A percentile compares a stretch with the other conserved stretches of the same genome.
Evolutionary conservation across 1,140 invertebrate genomes (phyloP).

Genomic region (Papilio helenus): DNA sequence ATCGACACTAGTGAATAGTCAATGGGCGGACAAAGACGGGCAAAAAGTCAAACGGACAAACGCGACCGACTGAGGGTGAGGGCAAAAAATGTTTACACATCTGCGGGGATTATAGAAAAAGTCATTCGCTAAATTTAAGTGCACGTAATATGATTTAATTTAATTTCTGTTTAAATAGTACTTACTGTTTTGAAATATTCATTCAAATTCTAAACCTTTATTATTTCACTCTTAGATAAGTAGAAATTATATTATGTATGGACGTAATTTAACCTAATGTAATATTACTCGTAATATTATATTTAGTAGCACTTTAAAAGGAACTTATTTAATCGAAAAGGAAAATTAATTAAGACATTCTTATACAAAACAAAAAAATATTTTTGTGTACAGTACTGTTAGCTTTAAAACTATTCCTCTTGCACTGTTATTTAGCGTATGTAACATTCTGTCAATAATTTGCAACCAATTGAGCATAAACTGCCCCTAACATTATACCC

Average conservation of each 20-base stretch:
- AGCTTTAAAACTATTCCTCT: not conserved
- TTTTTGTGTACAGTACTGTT: not conserved
- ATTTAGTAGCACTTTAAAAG: not conserved
- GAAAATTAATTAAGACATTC: not conserved
- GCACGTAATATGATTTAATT: conserved; percentile 4
- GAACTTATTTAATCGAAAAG: not conserved
- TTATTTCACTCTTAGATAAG: not conserved
- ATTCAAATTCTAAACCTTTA: not conserved
- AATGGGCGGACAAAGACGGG: conserved; percentile 31
- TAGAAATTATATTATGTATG: too few species aligned
- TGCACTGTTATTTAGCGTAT: conserved; percentile 42
- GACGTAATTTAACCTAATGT: too few species aligned
- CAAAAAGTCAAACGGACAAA: conserved; percentile 43
- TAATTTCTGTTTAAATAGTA: not conserved
- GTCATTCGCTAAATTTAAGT: conserved; percentile 37
- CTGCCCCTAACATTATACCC: conserved; percentile 51
- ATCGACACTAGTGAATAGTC: conserved; percentile 55
- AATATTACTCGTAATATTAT: too few species aligned
- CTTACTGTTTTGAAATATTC: not conserved
- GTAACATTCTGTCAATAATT: conserved; percentile 52
- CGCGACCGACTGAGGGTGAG: conserved; percentile 30
- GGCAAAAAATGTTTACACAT: conserved; percentile 55
- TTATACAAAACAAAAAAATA: not conserved
- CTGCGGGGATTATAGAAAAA: conserved; percentile 44
- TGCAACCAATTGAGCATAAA: conserved; percentile 63